Base-by-base conservation (phyloP, 2,113 vertebrate species). In the Phylloscopus trochilus region DNA sequence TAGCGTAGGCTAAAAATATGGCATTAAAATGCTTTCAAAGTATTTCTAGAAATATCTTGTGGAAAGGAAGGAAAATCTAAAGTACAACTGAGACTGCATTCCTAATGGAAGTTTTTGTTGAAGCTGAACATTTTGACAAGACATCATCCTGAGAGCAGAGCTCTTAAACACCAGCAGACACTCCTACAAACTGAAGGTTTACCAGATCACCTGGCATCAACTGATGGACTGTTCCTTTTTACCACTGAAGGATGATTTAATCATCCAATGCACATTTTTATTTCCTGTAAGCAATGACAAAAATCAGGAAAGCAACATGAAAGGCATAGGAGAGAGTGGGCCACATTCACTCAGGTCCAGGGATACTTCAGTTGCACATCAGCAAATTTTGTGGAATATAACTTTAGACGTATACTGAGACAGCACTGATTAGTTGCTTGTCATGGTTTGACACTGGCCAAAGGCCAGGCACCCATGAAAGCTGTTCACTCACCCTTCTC, bases 281-380 rank as follows among this genome's bases (percentile, higher is more conserved):
- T 78, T 64, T 89, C 16, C 60, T n/a, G 7, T 19, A 51, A 74
- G 52, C 2, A 7, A 44, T 56, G 73, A 47, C 23, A 82, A 31
- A 78, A 78, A 41, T 46, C 8, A 62, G 10, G 52, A 84, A 74
- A 78, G 52, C 27, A 87, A 43, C 33, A 31, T 6, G 3, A 47
- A 74, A 69, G n/a, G 44, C 31, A 31, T 0, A 4, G 55, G 63
- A 67, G 24, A 82, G 62, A 78, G 20, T 1, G 0, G 0, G 2
- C 18, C 21, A 44, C 0, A 0, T 70, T 53, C 60, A 35, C 17
- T 44, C 11, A 33, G 43, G 56, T 31, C 49, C 60, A 78, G 35
- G 3, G 15, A 62, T 9, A 0, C 12, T 79, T 62, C 23, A 67
- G 31, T 12, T 35, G 35, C 19, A 51, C 9, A 35, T 69, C 51